Evolutionary conservation across 2,113 vertebrate species (phyloP).

Genomic region (Ranitomeya variabilis): DNA sequence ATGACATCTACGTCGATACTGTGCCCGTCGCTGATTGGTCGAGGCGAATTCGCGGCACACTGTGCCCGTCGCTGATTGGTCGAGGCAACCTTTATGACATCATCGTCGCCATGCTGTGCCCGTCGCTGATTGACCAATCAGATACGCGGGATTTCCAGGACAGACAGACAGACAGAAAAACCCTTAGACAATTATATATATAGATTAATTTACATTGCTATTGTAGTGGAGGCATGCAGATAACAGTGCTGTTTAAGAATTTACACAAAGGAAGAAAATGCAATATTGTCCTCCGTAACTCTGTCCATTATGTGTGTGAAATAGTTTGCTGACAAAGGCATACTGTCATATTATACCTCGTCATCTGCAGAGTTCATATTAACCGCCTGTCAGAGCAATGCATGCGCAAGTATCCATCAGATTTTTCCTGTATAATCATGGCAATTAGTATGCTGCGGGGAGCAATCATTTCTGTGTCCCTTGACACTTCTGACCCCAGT

Average conservation of each 20-base stretch:
- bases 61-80: too few relatives aligned
- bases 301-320: constrained; percentile 15
- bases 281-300: not conserved
- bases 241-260: not conserved
- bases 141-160: too few relatives aligned
- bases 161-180: too few relatives aligned
- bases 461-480: constrained; percentile 37
- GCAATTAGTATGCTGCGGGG: constrained; percentile 51
- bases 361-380: constrained; percentile 15
- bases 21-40: too few relatives aligned
- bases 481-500: constrained; percentile 33
- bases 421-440: constrained; percentile 36
- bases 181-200: too few relatives aligned
- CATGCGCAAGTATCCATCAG: constrained; percentile 15
- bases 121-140: too few relatives aligned
- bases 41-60: too few relatives aligned
- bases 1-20: too few relatives aligned
- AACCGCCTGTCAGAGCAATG: constrained; percentile 31
- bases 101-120: too few relatives aligned
- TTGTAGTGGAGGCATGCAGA: not conserved
- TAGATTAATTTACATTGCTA: not conserved
- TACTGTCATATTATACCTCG: constrained; percentile 29
- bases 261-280: constrained; percentile 12
- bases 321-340: constrained; percentile 49
- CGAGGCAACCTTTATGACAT: too few relatives aligned